A percentile compares a stretch with the other conserved stretches of the same genome.
Conservation (phyloP, 2,888 invertebrate genomes). For the Drosophila buzzatii region DNA sequence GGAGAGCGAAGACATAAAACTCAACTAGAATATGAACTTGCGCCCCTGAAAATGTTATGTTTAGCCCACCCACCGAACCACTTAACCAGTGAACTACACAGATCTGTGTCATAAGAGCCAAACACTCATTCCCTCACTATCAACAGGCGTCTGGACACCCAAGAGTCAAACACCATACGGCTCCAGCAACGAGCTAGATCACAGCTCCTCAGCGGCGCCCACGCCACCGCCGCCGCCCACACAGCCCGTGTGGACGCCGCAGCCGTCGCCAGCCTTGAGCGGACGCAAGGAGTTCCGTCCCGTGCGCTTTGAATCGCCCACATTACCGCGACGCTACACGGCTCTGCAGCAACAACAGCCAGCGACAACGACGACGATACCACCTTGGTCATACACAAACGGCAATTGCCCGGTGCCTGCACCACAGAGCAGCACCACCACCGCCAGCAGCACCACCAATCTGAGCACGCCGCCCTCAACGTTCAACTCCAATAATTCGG, state of each 20-base stretch:
- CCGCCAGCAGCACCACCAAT: slow-evolving; percentile 51
- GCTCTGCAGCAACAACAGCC: slow-evolving; percentile 51
- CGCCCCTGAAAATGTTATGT: slow-evolving; percentile 75
- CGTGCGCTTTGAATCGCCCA: slow-evolving; percentile 90
- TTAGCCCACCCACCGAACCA: slow-evolving; percentile 14
- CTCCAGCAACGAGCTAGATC: slow-evolving; percentile 73
- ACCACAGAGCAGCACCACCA: slow-evolving; percentile 56
- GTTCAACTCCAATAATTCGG: slow-evolving; percentile 64
- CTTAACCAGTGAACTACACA: slow-evolving; percentile 14
- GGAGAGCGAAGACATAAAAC: slow-evolving; percentile 13
- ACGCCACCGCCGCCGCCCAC: slow-evolving; percentile 87
- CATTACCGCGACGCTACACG: slow-evolving; percentile 86
- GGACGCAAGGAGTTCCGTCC: slow-evolving; percentile 93
- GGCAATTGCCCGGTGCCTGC: slow-evolving; percentile 44
- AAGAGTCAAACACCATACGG: slow-evolving; percentile 82
- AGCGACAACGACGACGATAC: slow-evolving; percentile 53
- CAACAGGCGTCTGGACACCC: slow-evolving; percentile 84
- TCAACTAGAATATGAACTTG: slow-evolving; percentile 56
- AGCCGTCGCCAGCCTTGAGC: slow-evolving; percentile 88
- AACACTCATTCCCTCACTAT: slow-evolving; percentile 32
- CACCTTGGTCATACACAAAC: slow-evolving; percentile 69
- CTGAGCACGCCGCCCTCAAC: slow-evolving; percentile 65
- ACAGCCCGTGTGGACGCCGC: slow-evolving; percentile 92
- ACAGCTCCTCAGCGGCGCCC: slow-evolving; percentile 84
- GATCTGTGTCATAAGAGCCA: slow-evolving; percentile 24